phyloP scores from a whole-genome alignment of 2,113 vertebrate species.

The Rhadina sibilatrix region DNA sequence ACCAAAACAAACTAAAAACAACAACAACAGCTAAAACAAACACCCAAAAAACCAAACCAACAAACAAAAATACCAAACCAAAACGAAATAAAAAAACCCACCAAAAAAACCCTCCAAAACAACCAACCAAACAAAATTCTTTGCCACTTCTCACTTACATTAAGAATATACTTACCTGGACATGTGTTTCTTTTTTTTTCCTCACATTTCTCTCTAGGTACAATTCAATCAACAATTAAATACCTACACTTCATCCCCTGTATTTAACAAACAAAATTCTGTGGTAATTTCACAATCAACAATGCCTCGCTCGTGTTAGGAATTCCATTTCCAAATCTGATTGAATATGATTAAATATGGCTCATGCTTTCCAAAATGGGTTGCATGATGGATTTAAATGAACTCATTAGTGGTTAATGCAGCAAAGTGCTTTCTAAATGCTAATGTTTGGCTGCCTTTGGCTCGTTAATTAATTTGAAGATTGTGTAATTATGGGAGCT shows the following conservation, averaged over 20 bases:
- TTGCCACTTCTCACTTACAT: neutral
- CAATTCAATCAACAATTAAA: constrained; percentile 15
- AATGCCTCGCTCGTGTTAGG: constrained; percentile 66
- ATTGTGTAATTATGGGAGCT: constrained; percentile 77
- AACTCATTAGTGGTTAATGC: constrained; percentile 81
- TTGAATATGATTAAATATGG: constrained; percentile 80
- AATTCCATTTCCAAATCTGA: constrained; percentile 77
- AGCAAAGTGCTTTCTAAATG: constrained; percentile 78
- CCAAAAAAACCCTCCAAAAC: neutral
- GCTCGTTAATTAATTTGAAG: constrained; percentile 83
- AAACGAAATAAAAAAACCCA: neutral
- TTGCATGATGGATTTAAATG: constrained; percentile 75
- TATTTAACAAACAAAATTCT: constrained; percentile 73
- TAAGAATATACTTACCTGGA: neutral
- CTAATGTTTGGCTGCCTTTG: constrained; percentile 82
- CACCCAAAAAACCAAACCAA: neutral
- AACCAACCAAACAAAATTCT: neutral
- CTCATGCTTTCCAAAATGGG: constrained; percentile 67
- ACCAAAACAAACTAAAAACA: neutral
- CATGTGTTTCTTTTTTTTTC: neutral
- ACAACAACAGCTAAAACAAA: neutral
- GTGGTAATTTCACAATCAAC: constrained; percentile 75
- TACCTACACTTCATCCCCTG: neutral
- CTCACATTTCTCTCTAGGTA: neutral
- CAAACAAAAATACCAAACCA: neutral